Conservation (phyloP, 64 coral and sea anemone genomes). For the Anthopleura sola region DNA sequence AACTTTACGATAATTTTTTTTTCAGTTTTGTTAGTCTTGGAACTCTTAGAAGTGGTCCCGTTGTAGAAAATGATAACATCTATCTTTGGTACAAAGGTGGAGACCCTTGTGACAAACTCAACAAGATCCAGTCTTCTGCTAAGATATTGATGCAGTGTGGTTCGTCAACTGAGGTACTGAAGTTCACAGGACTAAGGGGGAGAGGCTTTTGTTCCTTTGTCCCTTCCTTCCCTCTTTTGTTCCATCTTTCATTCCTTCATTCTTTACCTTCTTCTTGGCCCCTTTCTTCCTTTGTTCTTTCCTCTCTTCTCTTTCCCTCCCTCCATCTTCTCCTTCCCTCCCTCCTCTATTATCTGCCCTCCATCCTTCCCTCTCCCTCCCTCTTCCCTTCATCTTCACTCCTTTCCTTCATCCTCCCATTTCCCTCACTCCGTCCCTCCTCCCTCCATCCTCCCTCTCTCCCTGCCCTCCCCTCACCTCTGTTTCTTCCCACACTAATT, state of each 20-base stretch:
- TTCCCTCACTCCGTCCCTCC: neutral
- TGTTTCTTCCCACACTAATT: too few species aligned
- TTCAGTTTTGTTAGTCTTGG: slow-evolving; percentile 32
- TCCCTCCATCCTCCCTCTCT: too few species aligned
- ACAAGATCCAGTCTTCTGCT: slow-evolving; percentile 8
- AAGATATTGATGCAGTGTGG: slow-evolving; percentile 49
- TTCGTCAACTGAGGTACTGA: neutral
- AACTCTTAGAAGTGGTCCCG: slow-evolving; percentile 16
- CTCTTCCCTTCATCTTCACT: neutral
- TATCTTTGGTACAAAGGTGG: slow-evolving; percentile 40
- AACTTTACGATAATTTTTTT: neutral
- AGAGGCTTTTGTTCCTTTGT: neutral
- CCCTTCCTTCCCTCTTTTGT: too few species aligned
- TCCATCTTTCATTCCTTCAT: neutral
- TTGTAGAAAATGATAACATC: slow-evolving; percentile 19
- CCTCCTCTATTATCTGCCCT: neutral
- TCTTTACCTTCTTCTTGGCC: neutral
- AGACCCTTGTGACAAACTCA: neutral
- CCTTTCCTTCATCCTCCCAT: neutral
- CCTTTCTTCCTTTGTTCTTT: neutral
- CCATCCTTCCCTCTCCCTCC: too few species aligned
- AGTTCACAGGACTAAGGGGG: neutral
- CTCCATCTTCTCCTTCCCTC: neutral
- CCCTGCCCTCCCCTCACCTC: too few species aligned
- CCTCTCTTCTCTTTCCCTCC: neutral